These are phyloP conservation scores for Apis cerana DNA, from an alignment of 1,140 invertebrate species.

Conservation along the genomic window DNA sequence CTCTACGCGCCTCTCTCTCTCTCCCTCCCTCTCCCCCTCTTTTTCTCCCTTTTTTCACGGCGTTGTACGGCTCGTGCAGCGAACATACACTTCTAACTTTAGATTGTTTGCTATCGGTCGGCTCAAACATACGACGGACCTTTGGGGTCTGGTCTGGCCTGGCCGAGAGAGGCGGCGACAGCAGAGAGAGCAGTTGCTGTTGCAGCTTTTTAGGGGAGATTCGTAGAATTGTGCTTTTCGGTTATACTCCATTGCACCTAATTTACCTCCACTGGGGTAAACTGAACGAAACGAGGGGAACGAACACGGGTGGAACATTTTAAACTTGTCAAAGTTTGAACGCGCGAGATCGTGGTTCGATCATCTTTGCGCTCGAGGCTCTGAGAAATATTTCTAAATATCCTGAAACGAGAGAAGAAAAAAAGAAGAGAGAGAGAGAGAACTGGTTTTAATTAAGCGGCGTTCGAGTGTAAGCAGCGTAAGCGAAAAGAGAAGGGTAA, in stretches of 20 bases:
- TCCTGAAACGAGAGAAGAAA: too few species aligned
- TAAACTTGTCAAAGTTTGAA: too few species aligned
- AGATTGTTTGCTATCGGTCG: constrained; percentile 45
- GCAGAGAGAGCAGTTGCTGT: background rate
- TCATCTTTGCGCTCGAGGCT: too few species aligned
- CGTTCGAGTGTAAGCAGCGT: too few species aligned
- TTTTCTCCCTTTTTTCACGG: too few species aligned
- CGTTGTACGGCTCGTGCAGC: constrained; percentile 21
- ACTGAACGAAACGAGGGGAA: background rate
- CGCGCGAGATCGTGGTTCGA: too few species aligned
- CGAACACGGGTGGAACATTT: too few species aligned
- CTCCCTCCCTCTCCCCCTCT: background rate
- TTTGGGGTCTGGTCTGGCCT: constrained; percentile 1
- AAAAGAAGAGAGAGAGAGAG: too few species aligned
- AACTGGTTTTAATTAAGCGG: too few species aligned
- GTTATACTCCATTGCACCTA: background rate
- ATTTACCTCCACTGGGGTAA: background rate
- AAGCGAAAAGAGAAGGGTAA: too few species aligned
- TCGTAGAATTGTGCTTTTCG: background rate
- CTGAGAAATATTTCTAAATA: too few species aligned
- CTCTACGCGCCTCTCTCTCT: background rate
- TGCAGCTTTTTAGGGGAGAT: background rate
- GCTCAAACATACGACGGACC: constrained; percentile 15
- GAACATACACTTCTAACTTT: constrained; percentile 44
- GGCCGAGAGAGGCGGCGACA: background rate